Conservation (phyloP, 2,113 vertebrate species). For the Spilogale gracilis region DNA sequence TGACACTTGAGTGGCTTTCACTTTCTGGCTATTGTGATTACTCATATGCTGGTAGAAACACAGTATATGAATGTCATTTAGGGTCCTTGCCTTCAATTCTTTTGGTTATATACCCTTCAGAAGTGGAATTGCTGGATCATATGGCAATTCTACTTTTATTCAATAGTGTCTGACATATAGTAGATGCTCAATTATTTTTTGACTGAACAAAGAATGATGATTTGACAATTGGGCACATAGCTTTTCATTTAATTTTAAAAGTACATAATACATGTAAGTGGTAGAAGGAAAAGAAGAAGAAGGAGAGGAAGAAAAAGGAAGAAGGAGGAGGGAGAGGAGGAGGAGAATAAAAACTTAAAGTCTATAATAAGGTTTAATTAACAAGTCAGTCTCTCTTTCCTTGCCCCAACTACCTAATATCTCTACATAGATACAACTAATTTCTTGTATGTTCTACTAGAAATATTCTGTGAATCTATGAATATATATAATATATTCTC, state of each 20-base stretch:
- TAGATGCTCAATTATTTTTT: background rate
- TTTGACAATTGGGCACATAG: background rate
- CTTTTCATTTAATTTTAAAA: slow-evolving; percentile 32
- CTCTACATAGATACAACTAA: background rate
- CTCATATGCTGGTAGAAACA: background rate
- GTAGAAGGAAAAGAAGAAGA: background rate
- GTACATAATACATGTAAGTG: background rate
- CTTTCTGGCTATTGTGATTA: background rate
- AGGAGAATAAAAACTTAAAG: background rate
- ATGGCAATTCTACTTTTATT: background rate
- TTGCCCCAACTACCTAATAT: background rate
- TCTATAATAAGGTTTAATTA: background rate
- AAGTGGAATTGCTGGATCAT: background rate
- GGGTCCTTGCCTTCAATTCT: background rate
- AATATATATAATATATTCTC: background rate
- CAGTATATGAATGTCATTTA: background rate
- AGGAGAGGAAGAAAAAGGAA: background rate
- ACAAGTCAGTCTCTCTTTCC: background rate
- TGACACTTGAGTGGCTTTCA: background rate
- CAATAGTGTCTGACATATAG: background rate
- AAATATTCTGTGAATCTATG: background rate
- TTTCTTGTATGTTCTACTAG: background rate
- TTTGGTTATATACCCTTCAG: background rate
- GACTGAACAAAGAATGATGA: background rate
- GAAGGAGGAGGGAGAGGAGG: background rate